These are phyloP conservation scores for Acipenser ruthenus DNA, from an alignment of 2,797 vertebrate species.

Conservation along the genomic window DNA sequence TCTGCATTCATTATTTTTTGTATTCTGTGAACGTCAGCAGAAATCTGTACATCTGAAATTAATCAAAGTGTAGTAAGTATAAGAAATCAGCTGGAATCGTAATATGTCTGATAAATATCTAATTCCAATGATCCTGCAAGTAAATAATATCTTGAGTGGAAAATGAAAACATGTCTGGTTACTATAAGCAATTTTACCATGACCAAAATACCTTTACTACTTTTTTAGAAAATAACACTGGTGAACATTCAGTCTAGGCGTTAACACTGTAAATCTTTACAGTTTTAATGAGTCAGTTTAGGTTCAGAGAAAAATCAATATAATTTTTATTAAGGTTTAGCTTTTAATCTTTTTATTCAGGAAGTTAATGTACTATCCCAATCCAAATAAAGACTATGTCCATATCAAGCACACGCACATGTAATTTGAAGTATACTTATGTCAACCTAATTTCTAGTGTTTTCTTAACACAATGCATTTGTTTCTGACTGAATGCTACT, in stretches of 20 bases:
- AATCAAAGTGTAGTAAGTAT: too few species aligned
- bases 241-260: not conserved
- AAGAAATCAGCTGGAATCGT: too few species aligned
- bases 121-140: not conserved
- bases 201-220: slow-evolving; percentile 28
- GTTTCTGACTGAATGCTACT: too few species aligned
- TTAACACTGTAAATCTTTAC: not conserved
- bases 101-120: slow-evolving; percentile 3
- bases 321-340: not conserved
- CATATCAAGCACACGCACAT: too few species aligned
- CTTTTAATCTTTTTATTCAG: not conserved
- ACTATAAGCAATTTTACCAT: slow-evolving; percentile 21
- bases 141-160: not conserved
- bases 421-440: too few species aligned
- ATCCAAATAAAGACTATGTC: too few species aligned
- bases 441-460: too few species aligned
- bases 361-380: not conserved
- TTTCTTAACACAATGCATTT: too few species aligned
- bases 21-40: too few species aligned
- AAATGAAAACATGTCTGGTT: not conserved
- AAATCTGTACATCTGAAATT: too few species aligned
- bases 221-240: slow-evolving; percentile 5
- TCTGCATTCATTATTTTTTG: too few species aligned
- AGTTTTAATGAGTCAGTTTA: not conserved
- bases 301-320: not conserved